Base-by-base conservation (phyloP, 2,113 vertebrate genomes). In the Micronycteris hirsuta region DNA sequence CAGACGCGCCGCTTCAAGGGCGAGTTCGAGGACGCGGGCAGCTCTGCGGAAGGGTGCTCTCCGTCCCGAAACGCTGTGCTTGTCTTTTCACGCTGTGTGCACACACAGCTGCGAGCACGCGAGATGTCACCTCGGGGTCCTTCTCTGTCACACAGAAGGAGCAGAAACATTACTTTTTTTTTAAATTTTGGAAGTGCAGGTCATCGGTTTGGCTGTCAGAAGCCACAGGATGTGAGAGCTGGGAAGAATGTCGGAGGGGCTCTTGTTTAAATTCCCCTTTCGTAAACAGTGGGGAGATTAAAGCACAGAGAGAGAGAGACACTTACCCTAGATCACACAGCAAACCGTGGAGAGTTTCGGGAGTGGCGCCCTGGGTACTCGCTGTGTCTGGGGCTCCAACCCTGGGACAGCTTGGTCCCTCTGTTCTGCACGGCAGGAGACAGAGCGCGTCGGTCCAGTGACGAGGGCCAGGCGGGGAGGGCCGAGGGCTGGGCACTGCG, bases 391-490 rank as follows among this genome's bases (percentile, higher is more conserved):
- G 3, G 2, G 45, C 41, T 33, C 49, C 17, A 3, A 70, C 11
- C 1, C 0, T 16, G 43, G 5, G 19, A 3, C 4, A 1, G 22
- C 36, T 17, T 5, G 4, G 5, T 45, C 0, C 68, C 16, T 19
- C 20, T 5, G 0, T 2, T 3, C 20, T 26, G 10, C 5, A 1
- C 3, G 0, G 20, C 26, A 2, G 41, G 65, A 52, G 15, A 12
- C 0, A 1, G 0, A 10, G 26, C 10, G 4, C 36, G 1, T n/a
- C n/a, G 2, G 28, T 17, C 4, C 12, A 1, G 31, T 12, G 10
- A 19, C 0, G 0, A 24, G 65, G 65, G 8, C 8, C 13, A 0
- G 0, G 1, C 0, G 0, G 78, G 67, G 54, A 22, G 52, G 4
- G 3, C 67, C 2, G 3, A 7, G 63, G 31, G 49, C 24, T 0